Evolutionary conservation across 2,797 vertebrate genomes (phyloP), one percentile per base, ranked within the genome.

Genomic region (Otolemur crassicaudatus): DNA sequence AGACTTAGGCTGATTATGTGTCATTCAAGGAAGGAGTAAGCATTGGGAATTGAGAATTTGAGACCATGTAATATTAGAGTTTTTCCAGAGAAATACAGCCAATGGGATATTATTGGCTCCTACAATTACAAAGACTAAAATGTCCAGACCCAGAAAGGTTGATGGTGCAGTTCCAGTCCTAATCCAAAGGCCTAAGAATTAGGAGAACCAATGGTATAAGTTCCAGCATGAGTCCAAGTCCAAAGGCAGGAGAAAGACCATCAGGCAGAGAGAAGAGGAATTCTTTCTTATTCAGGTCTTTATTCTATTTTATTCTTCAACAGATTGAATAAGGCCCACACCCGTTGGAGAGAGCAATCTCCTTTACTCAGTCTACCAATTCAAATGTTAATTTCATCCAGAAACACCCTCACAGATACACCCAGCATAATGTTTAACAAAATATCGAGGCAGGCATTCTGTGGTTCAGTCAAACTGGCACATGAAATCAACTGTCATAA

Each of bases 201-300:
- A 83, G 34, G n/a, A 76, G n/a, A 56, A 70, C 17, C 53, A 77
- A 61, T 23, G 19, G 3, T 53, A 2, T 27, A 70, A 76, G 34
- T 83, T 61, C 19, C 22, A 88, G 49, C 65, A 40, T 65, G 19
- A 60, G 25, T 70, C 19, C 49, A 16, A 79, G 67, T 72, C 34
- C 31, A 19, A 92, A 93, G 67, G 40, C 58, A 90, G n/a, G 49
- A 89, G 31, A 91, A 85, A 86, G 53, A 94, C 14, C 89, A 53
- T 65, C 31, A 73, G 31, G 3, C 25, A 94, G 49, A 70, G 56
- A 73, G 20, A 84, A 90, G 70, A 90, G 83, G 5, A 20, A 69
- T 69, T 90, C 43, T 69, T 92, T 76, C 34, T 91, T 77, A 91
- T 23, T 85, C 60, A 69, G 61, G 23, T 49, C 87, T 87, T 67